Evolutionary conservation across 2,888 invertebrate species (phyloP).

Genomic region (Diloba caeruleocephala): DNA sequence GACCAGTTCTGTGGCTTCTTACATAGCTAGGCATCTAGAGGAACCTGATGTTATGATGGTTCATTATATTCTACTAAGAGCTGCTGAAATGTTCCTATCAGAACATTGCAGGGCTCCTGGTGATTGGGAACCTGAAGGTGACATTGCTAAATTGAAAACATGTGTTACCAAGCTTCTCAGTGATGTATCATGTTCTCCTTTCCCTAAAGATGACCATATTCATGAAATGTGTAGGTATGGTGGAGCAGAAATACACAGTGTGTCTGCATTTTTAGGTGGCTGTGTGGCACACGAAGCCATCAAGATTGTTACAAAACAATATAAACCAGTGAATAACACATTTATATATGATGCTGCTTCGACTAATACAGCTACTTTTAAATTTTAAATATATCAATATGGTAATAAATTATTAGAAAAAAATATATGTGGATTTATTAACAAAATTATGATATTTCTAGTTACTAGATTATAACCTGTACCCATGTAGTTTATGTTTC

Average conservation of each 20-base stretch:
- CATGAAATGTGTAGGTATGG: conserved; percentile 99
- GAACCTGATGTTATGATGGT: conserved; percentile 96
- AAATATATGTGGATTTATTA: conserved; percentile 7
- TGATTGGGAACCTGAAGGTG: conserved; percentile 96
- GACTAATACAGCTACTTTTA: conserved; percentile 94
- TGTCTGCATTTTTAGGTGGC: conserved; percentile 97
- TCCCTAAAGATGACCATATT: conserved; percentile 96
- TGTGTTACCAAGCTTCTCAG: conserved; percentile 92
- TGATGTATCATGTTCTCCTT: conserved; percentile 95
- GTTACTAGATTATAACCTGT: too few species aligned
- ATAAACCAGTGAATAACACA: conserved; percentile 98
- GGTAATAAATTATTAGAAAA: conserved; percentile 57
- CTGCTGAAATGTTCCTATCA: conserved; percentile 96
- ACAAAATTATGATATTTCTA: too few species aligned
- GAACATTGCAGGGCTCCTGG: conserved; percentile 98
- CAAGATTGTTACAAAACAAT: conserved; percentile 98
- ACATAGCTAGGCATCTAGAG: conserved; percentile 92
- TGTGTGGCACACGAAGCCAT: conserved; percentile 98
- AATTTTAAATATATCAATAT: conserved; percentile 86
- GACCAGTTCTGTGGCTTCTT: conserved; percentile 88
- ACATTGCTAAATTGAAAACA: conserved; percentile 95
- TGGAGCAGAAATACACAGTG: conserved; percentile 97
- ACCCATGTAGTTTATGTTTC: too few species aligned
- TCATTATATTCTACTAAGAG: conserved; percentile 96
- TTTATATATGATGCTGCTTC: conserved; percentile 98